Percentiles rank a stretch among this genome's conserved stretches.
These are phyloP conservation scores for Temnothorax ravouxi DNA, from an alignment of 2,888 invertebrate species.

Conservation along the genomic window DNA sequence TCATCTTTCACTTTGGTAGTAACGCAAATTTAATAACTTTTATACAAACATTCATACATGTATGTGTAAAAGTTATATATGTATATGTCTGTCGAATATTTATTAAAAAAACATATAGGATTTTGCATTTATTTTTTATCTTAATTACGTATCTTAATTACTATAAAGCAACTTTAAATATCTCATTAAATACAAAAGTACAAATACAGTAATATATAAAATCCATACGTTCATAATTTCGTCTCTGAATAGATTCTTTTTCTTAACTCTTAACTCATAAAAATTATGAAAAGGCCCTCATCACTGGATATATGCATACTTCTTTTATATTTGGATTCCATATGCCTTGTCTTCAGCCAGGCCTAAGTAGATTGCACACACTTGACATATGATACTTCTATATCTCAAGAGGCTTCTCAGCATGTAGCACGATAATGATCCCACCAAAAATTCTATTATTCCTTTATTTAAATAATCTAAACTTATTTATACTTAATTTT, in stretches of 20 bases:
- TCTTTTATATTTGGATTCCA: not conserved
- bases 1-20: not conserved
- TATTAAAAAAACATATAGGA: not conserved
- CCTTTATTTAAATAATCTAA: not conserved
- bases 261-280: not conserved
- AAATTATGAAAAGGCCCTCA: not conserved
- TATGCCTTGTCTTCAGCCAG: not conserved
- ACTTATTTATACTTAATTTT: conserved; percentile 15
- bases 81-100: not conserved
- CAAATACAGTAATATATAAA: conserved; percentile 38
- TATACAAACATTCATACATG: not conserved
- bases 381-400: too few relatives aligned
- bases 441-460: not conserved
- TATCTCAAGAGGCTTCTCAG: not conserved
- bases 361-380: not conserved
- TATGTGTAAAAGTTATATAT: not conserved
- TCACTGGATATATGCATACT: not conserved
- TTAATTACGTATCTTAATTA: not conserved
- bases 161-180: conserved; percentile 14
- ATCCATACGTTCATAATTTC: conserved; percentile 16
- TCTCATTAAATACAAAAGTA: conserved; percentile 43
- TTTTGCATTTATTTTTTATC: conserved; percentile 15
- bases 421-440: not conserved
- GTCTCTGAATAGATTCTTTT: not conserved
- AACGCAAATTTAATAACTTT: not conserved